Evolutionary conservation across 2,797 vertebrate genomes (phyloP), one percentile per base, ranked within the genome.

Genomic region (Chanos chanos): DNA sequence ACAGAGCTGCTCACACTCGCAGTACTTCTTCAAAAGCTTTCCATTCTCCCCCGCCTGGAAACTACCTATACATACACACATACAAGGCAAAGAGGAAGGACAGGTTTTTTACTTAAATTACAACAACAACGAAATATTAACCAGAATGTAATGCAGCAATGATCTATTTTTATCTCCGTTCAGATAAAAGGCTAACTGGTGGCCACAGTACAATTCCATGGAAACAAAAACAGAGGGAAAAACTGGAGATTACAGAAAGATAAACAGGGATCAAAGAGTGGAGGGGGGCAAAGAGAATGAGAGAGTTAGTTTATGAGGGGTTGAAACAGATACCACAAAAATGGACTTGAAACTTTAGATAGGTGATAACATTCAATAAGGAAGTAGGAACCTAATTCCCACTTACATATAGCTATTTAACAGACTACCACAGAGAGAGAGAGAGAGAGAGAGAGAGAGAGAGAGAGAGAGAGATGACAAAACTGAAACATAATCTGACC

Each of bases 41-140:
- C 90, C 90, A 0, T 69, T 75, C 33, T 91, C 90, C 1, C 87
- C 88, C 0, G 88, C 87, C 69, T 88, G 87, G 79, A 92, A 92
- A 77, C 83, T 91, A 60, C 87, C 90, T 92, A 66, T 9, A 28
- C 5, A 45, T 2, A 21, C 22, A 27, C 5, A 15, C 13, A 39
- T 16, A 28, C 13, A 45, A n/a, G n/a, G n/a, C n/a, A n/a, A n/a
- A n/a, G n/a, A n/a, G n/a, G n/a, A n/a, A n/a, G n/a, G n/a, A n/a
- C n/a, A n/a, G n/a, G n/a, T n/a, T n/a, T n/a, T n/a, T n/a, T n/a
- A n/a, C n/a, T n/a, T n/a, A n/a, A n/a, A n/a, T n/a, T n/a, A n/a
- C n/a, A n/a, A n/a, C n/a, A n/a, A n/a, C n/a, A n/a, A n/a, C n/a
- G n/a, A n/a, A n/a, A n/a, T n/a, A n/a, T n/a, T n/a, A n/a, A n/a